Percentiles rank a stretch among this genome's conserved stretches.
Conservation (phyloP, 2,888 invertebrate genomes). For the Hylaea fasciaria region DNA sequence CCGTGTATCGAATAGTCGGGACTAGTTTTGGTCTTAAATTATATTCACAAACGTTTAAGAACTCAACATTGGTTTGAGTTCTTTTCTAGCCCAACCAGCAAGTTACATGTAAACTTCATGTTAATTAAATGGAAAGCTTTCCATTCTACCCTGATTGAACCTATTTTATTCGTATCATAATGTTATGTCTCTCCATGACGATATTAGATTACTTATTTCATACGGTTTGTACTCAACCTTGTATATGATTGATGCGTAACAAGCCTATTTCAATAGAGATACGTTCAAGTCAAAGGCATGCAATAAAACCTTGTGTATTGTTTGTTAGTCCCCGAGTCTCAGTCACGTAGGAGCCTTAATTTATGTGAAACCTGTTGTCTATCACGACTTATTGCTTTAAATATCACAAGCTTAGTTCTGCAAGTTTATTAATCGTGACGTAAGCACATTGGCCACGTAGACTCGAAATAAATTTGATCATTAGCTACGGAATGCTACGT, state of each 20-base stretch:
- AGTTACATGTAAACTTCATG: background rate
- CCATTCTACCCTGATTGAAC: background rate
- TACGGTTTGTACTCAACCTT: background rate
- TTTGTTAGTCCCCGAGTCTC: background rate
- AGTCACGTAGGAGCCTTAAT: constrained; percentile 6
- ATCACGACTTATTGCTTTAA: background rate
- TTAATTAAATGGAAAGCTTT: background rate
- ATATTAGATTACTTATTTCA: background rate
- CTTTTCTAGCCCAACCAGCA: no score
- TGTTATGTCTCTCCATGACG: background rate
- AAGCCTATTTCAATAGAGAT: background rate
- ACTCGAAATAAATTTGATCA: background rate
- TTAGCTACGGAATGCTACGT: constrained; percentile 11
- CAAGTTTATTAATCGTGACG: no score
- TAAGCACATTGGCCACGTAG: no score
- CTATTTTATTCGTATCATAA: background rate
- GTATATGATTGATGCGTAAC: no score
- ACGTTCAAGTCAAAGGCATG: constrained; percentile 1
- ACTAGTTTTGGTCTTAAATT: no score
- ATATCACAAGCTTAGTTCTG: background rate
- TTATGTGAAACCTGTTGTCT: background rate
- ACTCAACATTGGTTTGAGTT: no score
- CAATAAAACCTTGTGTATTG: constrained; percentile 6
- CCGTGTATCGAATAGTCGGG: no score
- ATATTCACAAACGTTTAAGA: no score